Base-by-base conservation (phyloP, 2,797 vertebrate species). In the Varecia variegata region DNA sequence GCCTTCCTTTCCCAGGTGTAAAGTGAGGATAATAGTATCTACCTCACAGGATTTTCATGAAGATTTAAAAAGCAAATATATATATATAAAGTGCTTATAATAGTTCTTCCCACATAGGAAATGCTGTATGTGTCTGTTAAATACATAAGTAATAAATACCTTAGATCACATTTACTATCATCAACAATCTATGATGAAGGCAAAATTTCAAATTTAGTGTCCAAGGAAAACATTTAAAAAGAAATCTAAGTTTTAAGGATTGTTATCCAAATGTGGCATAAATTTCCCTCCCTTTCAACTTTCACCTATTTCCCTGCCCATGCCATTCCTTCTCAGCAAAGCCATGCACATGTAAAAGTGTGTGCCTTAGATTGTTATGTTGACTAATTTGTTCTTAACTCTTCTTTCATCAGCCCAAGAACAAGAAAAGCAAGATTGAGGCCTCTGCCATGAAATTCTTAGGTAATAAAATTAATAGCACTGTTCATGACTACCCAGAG, bases 361-460 rank as follows among this genome's bases (percentile, higher is more conserved):
- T 45, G 77, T 65, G 56, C 58, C 20, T n/a, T 68, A 35, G 40
- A 70, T 58, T 38, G 30, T 25, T 76, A 18, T 25, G 47, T 17
- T 94, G 52, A 54, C 47, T 76, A 82, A 88, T 88, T 86, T 0
- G 65, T 15, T 89, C 92, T 95, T 56, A 93, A 70, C 25, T 86
- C 87, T 79, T 79, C 35, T 38, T 13, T 50, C 73, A 93, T 76
- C 50, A 67, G 25, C 70, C 38, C 76, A 74, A 95, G 88, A 98
- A 96, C 96, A 88, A 92, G 97, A 94, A 97, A 97, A 97, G 92
- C 97, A 84, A 97, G 88, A 47, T 40, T 60, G 56, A 35, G n/a
- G 62, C 35, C 40, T 79, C 77, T 85, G 5, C 52, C 94, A 76
- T 67, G 88, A 94, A 98, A 96, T 52, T 94, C 68, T 93, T 93